Percentiles rank a stretch among this genome's conserved stretches.
phyloP scores from a whole-genome alignment of 2,888 invertebrate genomes.

The Malthinus flaveolus region DNA sequence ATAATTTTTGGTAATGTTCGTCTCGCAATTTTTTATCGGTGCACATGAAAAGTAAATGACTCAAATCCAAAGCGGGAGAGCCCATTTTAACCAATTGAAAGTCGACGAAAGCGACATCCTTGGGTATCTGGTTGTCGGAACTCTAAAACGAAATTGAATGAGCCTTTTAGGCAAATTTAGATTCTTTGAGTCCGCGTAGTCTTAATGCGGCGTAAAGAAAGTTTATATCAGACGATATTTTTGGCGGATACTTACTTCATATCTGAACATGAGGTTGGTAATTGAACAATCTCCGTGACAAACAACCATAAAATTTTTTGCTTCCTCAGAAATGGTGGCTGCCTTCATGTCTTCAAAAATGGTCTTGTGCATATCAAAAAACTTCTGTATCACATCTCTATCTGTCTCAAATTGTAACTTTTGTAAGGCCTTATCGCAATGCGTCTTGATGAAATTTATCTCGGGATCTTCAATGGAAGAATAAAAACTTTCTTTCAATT shows the following conservation, averaged over 20 bases:
- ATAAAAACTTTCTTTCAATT: no score
- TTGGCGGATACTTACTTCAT: slow-evolving; percentile 5
- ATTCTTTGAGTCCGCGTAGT: no score
- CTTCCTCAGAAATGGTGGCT: background rate
- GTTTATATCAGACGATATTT: no score
- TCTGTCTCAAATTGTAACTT: no score
- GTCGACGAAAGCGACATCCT: slow-evolving; percentile 26
- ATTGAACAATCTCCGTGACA: slow-evolving; percentile 16
- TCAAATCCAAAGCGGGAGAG: slow-evolving; percentile 42
- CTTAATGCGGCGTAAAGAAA: no score
- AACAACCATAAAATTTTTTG: slow-evolving; percentile 5
- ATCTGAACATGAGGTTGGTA: slow-evolving; percentile 16
- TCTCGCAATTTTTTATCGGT: slow-evolving; percentile 39
- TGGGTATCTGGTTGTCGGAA: background rate
- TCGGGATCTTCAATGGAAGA: no score
- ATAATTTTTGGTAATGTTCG: slow-evolving; percentile 38
- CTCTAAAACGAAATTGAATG: slow-evolving; percentile 14
- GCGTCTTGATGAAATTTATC: no score
- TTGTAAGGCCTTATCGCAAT: no score
- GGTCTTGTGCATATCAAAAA: no score
- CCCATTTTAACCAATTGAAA: slow-evolving; percentile 31
- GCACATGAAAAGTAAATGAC: slow-evolving; percentile 42
- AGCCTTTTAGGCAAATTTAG: no score
- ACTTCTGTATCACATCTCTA: no score
- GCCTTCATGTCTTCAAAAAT: background rate